phyloP scores from a whole-genome alignment of 2,888 invertebrate species.

The Cancer borealis region DNA sequence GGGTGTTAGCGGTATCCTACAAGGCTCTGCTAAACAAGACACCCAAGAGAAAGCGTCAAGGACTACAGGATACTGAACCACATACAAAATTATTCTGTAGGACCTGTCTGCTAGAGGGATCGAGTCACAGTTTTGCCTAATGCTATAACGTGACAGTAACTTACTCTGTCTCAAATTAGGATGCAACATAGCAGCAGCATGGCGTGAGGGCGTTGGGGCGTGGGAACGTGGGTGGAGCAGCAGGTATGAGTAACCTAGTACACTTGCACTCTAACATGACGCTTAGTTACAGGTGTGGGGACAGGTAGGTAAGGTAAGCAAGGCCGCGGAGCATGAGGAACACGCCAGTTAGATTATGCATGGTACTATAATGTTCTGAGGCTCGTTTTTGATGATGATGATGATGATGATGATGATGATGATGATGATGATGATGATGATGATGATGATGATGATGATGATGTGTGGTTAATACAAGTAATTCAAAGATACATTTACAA shows the following conservation, averaged over 20 bases:
- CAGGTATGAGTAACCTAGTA: no score
- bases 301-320: no score
- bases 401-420: not conserved
- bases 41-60: not conserved
- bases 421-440: not conserved
- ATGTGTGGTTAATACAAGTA: not conserved
- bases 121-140: not conserved
- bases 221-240: no score
- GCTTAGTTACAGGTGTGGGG: no score
- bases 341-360: not conserved
- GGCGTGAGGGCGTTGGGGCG: no score
- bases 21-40: not conserved
- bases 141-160: no score
- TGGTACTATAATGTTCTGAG: no score
- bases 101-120: not conserved
- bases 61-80: not conserved
- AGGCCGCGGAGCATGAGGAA: not conserved
- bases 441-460: not conserved
- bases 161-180: no score
- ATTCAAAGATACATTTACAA: no score
- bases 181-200: no score
- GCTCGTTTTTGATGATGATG: not conserved
- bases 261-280: no score
- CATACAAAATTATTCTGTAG: not conserved
- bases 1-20: not conserved